These are phyloP conservation scores for Manacus vitellinus DNA, from an alignment of 2,113 vertebrate species.

Conservation along the genomic window DNA sequence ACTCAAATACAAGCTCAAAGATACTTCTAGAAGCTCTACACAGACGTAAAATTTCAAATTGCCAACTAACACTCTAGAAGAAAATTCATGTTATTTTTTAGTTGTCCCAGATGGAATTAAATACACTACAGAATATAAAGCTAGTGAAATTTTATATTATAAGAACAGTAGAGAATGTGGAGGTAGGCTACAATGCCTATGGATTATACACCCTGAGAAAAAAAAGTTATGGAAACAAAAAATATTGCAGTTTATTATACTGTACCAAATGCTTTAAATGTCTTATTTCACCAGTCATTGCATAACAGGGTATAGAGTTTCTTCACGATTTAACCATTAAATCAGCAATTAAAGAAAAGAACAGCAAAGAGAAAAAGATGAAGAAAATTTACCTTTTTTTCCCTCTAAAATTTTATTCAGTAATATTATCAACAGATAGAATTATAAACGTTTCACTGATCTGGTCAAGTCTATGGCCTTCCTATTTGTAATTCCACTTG, in stretches of 20 bases:
- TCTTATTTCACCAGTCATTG: background rate
- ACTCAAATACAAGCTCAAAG: background rate
- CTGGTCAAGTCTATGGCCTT: constrained; percentile 22
- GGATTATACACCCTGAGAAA: background rate
- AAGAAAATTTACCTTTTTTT: background rate
- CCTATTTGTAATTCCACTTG: background rate
- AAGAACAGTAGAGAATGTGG: background rate
- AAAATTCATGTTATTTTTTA: background rate
- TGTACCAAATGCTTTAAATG: background rate
- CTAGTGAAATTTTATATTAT: background rate
- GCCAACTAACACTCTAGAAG: background rate
- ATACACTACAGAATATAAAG: background rate
- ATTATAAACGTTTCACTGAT: background rate
- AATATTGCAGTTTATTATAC: background rate
- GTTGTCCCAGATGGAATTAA: background rate
- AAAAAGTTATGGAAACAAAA: background rate
- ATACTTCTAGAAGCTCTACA: background rate
- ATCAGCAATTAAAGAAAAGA: background rate
- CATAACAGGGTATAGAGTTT: background rate
- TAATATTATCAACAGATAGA: constrained; percentile 1
- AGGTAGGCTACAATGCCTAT: background rate
- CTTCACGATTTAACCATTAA: background rate
- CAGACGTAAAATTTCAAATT: background rate
- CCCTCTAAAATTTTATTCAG: background rate
- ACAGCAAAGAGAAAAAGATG: background rate